phyloP scores from a whole-genome alignment of 2,797 vertebrate genomes.

The Cryptoblepharus egeriae region DNA sequence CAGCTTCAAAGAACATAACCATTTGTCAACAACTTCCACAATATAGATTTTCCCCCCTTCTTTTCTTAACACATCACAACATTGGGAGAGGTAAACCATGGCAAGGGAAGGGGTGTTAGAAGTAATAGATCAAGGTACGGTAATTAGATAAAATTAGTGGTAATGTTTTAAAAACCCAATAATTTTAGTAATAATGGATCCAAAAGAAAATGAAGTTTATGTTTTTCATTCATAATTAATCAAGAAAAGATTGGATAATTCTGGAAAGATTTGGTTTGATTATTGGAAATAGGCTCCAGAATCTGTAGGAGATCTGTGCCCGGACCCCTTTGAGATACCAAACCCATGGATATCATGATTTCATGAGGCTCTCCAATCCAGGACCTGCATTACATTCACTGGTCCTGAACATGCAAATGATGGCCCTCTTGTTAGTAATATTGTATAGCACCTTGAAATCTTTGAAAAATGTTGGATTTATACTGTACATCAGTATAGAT shows the following conservation, averaged over 20 bases:
- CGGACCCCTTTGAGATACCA: too few species aligned
- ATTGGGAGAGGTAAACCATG: constrained; percentile 71
- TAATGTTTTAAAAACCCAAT: constrained; percentile 24
- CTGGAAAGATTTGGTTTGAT: background rate
- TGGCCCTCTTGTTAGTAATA: too few species aligned
- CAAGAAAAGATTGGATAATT: background rate
- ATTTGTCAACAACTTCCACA: constrained; percentile 75
- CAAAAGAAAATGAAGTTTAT: background rate
- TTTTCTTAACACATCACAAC: constrained; percentile 64
- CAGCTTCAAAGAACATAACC: constrained; percentile 70
- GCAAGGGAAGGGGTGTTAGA: constrained; percentile 32
- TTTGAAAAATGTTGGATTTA: too few species aligned
- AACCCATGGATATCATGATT: too few species aligned
- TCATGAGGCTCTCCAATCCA: too few species aligned
- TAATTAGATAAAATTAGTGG: too few species aligned
- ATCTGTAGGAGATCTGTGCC: background rate
- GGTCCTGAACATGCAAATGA: too few species aligned
- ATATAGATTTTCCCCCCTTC: constrained; percentile 60
- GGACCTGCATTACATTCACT: too few species aligned
- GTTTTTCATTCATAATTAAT: background rate
- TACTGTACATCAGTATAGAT: too few species aligned
- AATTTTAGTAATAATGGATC: background rate
- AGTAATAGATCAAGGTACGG: constrained; percentile 59
- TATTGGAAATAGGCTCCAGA: background rate
- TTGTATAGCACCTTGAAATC: too few species aligned